phyloP scores from a whole-genome alignment of 2,888 invertebrate species.

The Geophilus truncorum region DNA sequence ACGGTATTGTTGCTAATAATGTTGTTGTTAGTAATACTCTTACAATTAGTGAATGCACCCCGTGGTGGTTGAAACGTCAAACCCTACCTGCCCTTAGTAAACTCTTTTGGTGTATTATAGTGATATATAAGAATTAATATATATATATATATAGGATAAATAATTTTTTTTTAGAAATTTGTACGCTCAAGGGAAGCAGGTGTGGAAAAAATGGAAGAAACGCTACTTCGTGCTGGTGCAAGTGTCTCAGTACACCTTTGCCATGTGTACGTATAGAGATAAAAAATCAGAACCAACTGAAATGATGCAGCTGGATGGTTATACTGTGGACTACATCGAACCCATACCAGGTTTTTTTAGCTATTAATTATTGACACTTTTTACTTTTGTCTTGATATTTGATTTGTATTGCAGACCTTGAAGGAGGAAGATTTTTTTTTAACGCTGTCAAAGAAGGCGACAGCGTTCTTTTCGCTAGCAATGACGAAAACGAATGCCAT shows the following conservation, averaged over 20 bases:
- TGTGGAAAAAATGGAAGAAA: conserved; percentile 99
- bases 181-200: conserved; percentile 89
- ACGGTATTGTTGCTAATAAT: no score
- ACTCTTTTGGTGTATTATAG: no score
- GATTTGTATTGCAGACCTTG: conserved; percentile 61
- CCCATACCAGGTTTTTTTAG: conserved; percentile 73
- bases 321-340: conserved; percentile 98
- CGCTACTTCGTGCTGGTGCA: conserved; percentile 97
- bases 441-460: conserved; percentile 98
- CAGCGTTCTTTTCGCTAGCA: conserved; percentile 90
- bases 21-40: no score
- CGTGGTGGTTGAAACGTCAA: no score
- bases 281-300: conserved; percentile 99
- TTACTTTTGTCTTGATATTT: not conserved
- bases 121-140: no score
- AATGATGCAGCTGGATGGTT: conserved; percentile 99
- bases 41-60: no score
- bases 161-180: conserved; percentile 59
- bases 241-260: conserved; percentile 99
- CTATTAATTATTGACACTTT: not conserved
- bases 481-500: conserved; percentile 96
- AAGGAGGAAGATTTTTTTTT: conserved; percentile 92
- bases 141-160: no score
- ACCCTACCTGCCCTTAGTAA: no score
- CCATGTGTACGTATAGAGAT: conserved; percentile 98